Base-by-base conservation (phyloP, 2,888 invertebrate genomes). In the Mythimna impura region DNA sequence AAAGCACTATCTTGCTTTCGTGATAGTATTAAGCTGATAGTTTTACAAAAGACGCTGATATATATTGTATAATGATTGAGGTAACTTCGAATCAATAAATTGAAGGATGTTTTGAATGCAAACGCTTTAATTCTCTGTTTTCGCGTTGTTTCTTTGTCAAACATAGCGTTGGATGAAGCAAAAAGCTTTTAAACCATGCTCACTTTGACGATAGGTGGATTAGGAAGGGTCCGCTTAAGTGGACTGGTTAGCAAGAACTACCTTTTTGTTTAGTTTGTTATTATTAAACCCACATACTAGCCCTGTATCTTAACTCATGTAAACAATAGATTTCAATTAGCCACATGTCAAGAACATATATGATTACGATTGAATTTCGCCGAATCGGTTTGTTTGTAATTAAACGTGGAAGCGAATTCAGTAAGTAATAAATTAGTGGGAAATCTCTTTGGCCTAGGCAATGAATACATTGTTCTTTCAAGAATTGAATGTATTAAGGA, bases 261-360 rank as follows among this genome's bases (percentile, higher is more conserved):
- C 40, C 40, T 12, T 40, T 47, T 47, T 47, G 0, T 14, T 14
- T 14, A 47, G 9, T 5, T 47, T 47, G 14, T 43, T 17, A 20
- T 54, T 47, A 54, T 20, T 22, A 34, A 64, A 22, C 40, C 36
- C 1, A 61, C 17, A 61, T 43, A 62, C 52, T 61, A 64, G 36
- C 40, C 40, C n/a, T 60, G 25, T 66, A 50, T 63, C 61, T 54
- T 60, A 67, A 58, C 73, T 69, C 20, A 60, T 47, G 58, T 64
- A 61, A 63, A 72, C 73, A 77, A 65, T 68, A 71, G 72, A 76
- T 84, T 84, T 74, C 72, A 83, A 83, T 83, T 83, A 83, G 72
- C 78, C 62, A 57, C 68, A 73, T 71, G 84, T 84, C 86, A 76
- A 20, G 62, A 84, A 62, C 86, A 83, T 47, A 83, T 40, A 58